A percentile compares a stretch with the other conserved stretches of the same genome.
Conservation (phyloP, 2,888 invertebrate species). For the Anarsia innoxiella region DNA sequence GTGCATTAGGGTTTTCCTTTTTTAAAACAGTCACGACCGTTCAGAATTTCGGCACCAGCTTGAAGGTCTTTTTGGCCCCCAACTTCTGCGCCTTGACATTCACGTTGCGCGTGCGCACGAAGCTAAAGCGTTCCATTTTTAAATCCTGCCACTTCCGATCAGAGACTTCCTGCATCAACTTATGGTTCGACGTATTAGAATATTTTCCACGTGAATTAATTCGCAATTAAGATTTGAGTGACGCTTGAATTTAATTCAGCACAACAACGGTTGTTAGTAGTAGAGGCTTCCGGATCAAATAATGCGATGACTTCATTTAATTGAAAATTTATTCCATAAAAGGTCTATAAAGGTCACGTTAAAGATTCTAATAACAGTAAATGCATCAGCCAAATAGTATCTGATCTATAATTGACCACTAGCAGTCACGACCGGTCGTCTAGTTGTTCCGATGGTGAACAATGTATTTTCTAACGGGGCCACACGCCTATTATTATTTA, state of each 20-base stretch:
- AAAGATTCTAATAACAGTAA: no score
- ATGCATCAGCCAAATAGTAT: conserved; percentile 4
- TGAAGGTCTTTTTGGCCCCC: conserved; percentile 21
- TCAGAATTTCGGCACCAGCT: conserved; percentile 19
- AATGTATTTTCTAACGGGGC: conserved; percentile 44
- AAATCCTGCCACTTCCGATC: conserved; percentile 60
- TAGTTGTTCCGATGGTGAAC: conserved; percentile 37
- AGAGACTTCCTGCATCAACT: conserved; percentile 50
- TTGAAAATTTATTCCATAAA: no score
- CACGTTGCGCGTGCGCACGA: conserved; percentile 49
- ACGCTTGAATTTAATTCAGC: no score
- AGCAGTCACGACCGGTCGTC: conserved; percentile 19
- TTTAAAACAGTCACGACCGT: conserved; percentile 9
- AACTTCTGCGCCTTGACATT: conserved; percentile 63
- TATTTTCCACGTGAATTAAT: conserved; percentile 13
- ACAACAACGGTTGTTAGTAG: conserved; percentile 5
- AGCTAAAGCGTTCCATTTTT: conserved; percentile 61
- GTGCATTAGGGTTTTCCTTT: no score
- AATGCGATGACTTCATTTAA: no score
- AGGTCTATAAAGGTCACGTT: neutral
- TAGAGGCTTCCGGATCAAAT: neutral
- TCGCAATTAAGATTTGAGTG: conserved; percentile 16
- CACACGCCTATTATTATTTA: conserved; percentile 53
- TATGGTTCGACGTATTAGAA: conserved; percentile 17
- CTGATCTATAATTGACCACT: conserved; percentile 3